These are phyloP conservation scores for Pristionchus exspectatus DNA, from an alignment of 2,888 invertebrate species.

Conservation along the genomic window DNA sequence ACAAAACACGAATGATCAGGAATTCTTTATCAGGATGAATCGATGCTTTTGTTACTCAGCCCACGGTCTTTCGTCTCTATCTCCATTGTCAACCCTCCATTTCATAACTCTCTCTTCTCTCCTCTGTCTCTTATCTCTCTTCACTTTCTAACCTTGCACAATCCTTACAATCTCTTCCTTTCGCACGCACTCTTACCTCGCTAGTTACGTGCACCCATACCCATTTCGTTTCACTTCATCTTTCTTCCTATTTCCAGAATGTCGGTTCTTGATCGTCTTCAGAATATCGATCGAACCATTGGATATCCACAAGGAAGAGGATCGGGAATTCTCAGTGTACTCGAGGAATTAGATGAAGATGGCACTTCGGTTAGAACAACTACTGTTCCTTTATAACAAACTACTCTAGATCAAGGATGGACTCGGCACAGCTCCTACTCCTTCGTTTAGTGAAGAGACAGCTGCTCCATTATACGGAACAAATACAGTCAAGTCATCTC, in stretches of 20 bases:
- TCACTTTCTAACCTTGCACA: neutral
- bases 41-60: neutral
- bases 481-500: neutral
- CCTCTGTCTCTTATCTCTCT: conserved; percentile 22
- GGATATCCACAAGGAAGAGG: conserved; percentile 4
- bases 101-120: conserved; percentile 6
- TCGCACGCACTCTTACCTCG: neutral
- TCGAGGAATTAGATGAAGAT: neutral
- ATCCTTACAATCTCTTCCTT: conserved; percentile 7
- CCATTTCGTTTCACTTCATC: neutral
- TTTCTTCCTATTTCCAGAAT: neutral
- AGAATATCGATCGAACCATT: conserved; percentile 1
- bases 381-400: too few relatives aligned
- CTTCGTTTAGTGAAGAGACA: neutral
- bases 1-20: neutral
- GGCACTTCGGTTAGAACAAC: neutral
- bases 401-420: conserved; percentile 6
- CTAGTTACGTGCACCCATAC: neutral
- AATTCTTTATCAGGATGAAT: neutral
- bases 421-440: neutral
- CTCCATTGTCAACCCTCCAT: neutral
- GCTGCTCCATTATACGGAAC: neutral
- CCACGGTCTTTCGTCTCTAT: neutral
- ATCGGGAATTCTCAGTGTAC: neutral
- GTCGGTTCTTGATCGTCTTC: conserved; percentile 2